Percentiles rank a stretch among this genome's conserved stretches.
Evolutionary conservation across 2,113 vertebrate genomes (phyloP).

Genomic region (Azemiops feae): DNA sequence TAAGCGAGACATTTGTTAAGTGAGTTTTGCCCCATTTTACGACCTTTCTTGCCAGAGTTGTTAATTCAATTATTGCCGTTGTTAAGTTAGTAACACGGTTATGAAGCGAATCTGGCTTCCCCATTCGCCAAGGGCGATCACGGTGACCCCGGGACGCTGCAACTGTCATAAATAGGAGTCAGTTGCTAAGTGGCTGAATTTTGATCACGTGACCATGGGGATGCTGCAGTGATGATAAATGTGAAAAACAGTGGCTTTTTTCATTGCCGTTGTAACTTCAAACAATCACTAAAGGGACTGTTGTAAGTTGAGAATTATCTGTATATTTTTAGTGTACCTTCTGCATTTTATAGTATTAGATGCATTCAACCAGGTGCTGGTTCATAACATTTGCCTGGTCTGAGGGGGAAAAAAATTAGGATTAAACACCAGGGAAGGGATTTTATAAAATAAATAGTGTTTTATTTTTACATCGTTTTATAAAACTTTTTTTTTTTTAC

Average conservation of each 20-base stretch:
- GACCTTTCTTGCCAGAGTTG: not conserved
- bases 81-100: not conserved
- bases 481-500: not conserved
- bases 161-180: not conserved
- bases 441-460: constrained; percentile 4
- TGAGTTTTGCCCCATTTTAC: not conserved
- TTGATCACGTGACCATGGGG: not conserved
- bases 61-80: no score
- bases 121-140: not conserved
- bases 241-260: not conserved
- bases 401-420: not conserved
- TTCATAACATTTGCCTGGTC: not conserved
- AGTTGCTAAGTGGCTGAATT: not conserved
- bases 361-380: not conserved
- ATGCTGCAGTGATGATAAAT: not conserved
- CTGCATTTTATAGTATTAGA: not conserved
- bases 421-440: not conserved
- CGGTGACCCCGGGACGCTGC: not conserved
- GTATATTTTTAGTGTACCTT: not conserved
- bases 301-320: not conserved
- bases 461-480: constrained; percentile 15
- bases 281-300: not conserved
- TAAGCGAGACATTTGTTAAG: not conserved
- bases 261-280: not conserved
- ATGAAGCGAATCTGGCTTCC: not conserved